phyloP scores from a whole-genome alignment of 2,888 invertebrate genomes.

The Chorisops tibialis region DNA sequence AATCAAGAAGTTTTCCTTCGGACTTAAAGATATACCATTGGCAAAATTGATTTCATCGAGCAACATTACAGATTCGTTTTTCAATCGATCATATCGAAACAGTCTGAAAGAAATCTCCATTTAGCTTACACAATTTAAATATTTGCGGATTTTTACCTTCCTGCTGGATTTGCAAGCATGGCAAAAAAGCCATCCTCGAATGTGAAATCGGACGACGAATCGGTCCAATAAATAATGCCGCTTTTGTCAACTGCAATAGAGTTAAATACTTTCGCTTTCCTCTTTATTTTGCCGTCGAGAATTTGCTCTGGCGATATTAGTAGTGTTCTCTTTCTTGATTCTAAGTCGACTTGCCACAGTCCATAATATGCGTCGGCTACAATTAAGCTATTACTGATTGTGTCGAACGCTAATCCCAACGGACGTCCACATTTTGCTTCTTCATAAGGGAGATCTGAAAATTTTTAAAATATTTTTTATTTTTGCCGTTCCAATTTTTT shows the following conservation, averaged over 20 bases:
- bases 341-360: conserved; percentile 78
- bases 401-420: conserved; percentile 79
- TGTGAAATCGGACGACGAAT: conserved; percentile 71
- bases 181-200: conserved; percentile 68
- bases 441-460: conserved; percentile 64
- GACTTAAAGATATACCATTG: conserved; percentile 81
- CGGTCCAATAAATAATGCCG: conserved; percentile 87
- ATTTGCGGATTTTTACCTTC: conserved; percentile 75
- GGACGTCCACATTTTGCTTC: conserved; percentile 89
- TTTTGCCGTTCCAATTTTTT: no score
- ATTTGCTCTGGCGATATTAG: conserved; percentile 64
- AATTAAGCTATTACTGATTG: conserved; percentile 62
- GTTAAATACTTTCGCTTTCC: conserved; percentile 68
- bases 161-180: conserved; percentile 71
- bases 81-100: conserved; percentile 73
- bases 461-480: not conserved
- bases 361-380: conserved; percentile 89
- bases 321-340: conserved; percentile 63
- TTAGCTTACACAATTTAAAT: not conserved
- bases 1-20: conserved; percentile 76
- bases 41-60: conserved; percentile 76
- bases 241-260: conserved; percentile 70
- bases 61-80: conserved; percentile 72
- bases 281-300: conserved; percentile 61
- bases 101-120: conserved; percentile 57